Evolutionary conservation across 2,113 vertebrate genomes (phyloP).

Genomic region (Paraplagusia blochii): DNA sequence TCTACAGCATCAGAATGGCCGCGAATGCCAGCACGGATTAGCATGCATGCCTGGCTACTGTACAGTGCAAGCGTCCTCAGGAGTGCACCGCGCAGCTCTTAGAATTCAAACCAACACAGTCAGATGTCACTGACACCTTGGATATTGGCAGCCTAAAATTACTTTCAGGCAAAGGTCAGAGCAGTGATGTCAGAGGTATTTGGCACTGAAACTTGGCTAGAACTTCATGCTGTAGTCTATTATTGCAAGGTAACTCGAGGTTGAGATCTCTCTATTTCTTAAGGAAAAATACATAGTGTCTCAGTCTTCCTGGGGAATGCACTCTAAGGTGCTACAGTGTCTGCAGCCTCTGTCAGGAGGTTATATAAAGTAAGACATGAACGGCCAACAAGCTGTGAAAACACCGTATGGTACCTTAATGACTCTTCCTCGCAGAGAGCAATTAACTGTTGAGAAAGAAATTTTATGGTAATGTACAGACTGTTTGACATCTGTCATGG

Average conservation of each 20-base stretch:
- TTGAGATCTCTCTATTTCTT: slow-evolving; percentile 8
- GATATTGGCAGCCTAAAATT: slow-evolving; percentile 49
- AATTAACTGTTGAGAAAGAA: slow-evolving; percentile 21
- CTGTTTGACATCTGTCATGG: slow-evolving; percentile 12
- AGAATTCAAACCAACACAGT: slow-evolving; percentile 31
- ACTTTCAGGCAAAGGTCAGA: slow-evolving; percentile 46
- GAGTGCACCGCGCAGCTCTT: slow-evolving; percentile 24
- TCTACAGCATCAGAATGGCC: slow-evolving; percentile 5
- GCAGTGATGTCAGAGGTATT: slow-evolving; percentile 49
- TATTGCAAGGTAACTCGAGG: background rate
- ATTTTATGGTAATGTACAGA: slow-evolving; percentile 15
- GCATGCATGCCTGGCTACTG: slow-evolving; percentile 22
- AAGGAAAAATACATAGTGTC: slow-evolving; percentile 39
- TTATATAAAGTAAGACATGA: slow-evolving; percentile 23
- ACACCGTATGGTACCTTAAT: slow-evolving; percentile 32
- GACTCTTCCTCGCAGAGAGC: slow-evolving; percentile 30
- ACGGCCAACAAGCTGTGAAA: slow-evolving; percentile 47
- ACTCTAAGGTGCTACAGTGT: slow-evolving; percentile 26
- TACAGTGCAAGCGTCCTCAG: slow-evolving; percentile 15
- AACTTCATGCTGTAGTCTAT: background rate
- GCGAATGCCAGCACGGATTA: slow-evolving; percentile 31
- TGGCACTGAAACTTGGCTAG: slow-evolving; percentile 6
- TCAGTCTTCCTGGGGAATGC: slow-evolving; percentile 39
- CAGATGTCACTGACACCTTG: slow-evolving; percentile 42
- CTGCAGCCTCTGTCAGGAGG: slow-evolving; percentile 5